Base-by-base conservation (phyloP, 2,113 vertebrate species). In the Otus sunia region DNA sequence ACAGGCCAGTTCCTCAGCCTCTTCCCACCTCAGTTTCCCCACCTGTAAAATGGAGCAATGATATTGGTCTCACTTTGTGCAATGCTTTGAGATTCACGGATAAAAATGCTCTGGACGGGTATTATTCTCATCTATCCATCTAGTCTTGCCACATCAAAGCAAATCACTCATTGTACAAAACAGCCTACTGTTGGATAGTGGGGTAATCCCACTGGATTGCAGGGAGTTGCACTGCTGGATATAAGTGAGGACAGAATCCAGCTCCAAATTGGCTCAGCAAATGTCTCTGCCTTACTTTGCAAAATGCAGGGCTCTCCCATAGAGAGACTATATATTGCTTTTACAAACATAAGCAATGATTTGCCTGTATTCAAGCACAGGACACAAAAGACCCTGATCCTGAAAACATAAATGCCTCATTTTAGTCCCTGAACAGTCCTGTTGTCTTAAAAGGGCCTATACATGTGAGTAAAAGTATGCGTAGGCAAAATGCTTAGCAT, bases 161-260 rank as follows among this genome's bases (percentile, higher is more conserved):
- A 45, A 73, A 62, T 68, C 30, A 12, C 58, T 76, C 30, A 2
- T 26, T 53, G 49, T 72, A 34, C 13, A 26, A 76, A 87, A 67
- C 7, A 67, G 4, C 47, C 72, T 37, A 20, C 27, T 0, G 0
- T 4, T 49, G 77, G 29, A 25, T n/a, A 68, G 27, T 26, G 50
- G 41, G 32, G 19, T 32, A 36, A 56, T 15, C 68, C 72, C 62
- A 22, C 15, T 4, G n/a, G 62, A 49, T 37, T 30, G 56, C 3
- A 4, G 47, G 41, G 14, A 68, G 16, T 5, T 19, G 56, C 50
- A 59, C 34, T 1, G 0, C 22, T 72, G 75, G 52, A 11, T 18
- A 5, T 45, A 60, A 39, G 29, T 0, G 10, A 78, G 66, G 43
- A 36, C 37, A 87, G 72, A 69, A 62, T 63, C 12, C 1, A 3